Evolutionary conservation across 2,113 vertebrate genomes (phyloP), one percentile per base, ranked within the genome.

Genomic region (Vicugna pacos): DNA sequence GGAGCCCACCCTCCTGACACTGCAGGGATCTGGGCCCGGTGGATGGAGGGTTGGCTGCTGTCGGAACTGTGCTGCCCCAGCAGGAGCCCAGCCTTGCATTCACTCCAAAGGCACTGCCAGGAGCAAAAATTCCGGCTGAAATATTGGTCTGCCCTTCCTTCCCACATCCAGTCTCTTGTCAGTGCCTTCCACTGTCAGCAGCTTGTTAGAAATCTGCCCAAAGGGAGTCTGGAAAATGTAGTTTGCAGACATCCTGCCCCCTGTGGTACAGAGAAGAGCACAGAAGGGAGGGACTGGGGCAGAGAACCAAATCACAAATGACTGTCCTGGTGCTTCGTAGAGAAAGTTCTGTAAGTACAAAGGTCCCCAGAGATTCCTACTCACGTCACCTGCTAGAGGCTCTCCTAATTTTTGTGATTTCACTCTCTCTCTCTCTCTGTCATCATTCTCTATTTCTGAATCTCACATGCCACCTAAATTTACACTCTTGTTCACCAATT

Each of bases 271-370:
- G 32, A 42, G 67, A 65, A 81, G 12, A 58, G 12, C 17, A 19
- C 1, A 62, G 72, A 54, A 56, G 19, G 35, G 14, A 20, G 42
- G 75, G 3, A 52, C 32, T 35, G 6, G 8, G n/a, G 6, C 14
- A 54, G 60, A 81, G 11, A 6, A 0, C 8, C 6, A 8, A 24
- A 38, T 50, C 11, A n/a, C 13, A 20, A 22, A 52, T 42, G 56
- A 13, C 5, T 2, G 20, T 64, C 20, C 1, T 0, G 3, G 19
- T 1, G 6, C 13, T 22, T 24, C 19, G 3, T 4, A 50, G 1
- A 79, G 35, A 48, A 86, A n/a, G 24, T 38, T 35, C 46, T 22
- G 0, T 9, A 56, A 52, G n/a, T 3, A 26, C 77, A 60, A 28
- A 60, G 12, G n/a, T 67, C 69, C 69, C 30, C 14, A 19, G 28